Percentiles rank a stretch among this genome's conserved stretches.
Conservation (phyloP, 2,113 vertebrate genomes). For the Jacana jacana region DNA sequence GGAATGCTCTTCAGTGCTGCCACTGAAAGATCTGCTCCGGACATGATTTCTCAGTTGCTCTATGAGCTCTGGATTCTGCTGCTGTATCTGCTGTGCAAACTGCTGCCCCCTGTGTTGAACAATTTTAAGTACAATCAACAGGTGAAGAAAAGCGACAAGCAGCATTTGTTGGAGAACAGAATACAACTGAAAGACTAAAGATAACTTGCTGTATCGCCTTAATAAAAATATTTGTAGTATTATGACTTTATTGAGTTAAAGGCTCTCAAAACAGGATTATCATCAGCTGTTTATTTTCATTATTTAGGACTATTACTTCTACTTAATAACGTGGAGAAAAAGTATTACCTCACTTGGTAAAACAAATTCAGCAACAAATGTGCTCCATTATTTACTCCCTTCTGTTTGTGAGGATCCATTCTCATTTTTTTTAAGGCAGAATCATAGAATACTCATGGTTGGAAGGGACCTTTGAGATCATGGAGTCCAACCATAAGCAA, state of each 20-base stretch:
- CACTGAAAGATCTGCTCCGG: conserved; percentile 93
- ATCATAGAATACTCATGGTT: too few species aligned
- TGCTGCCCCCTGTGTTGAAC: conserved; percentile 88
- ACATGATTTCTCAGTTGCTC: conserved; percentile 97
- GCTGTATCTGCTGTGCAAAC: conserved; percentile 98
- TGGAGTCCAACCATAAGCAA: too few species aligned
- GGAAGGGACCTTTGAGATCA: too few species aligned
- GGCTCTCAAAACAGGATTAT: neutral
- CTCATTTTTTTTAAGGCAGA: neutral
- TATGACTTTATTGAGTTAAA: neutral
- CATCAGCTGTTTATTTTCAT: neutral
- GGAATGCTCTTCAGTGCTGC: conserved; percentile 93
- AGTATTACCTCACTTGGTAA: neutral
- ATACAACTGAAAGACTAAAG: neutral
- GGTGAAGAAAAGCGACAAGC: neutral
- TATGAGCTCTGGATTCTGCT: conserved; percentile 97
- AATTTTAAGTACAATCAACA: conserved; percentile 10
- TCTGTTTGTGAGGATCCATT: neutral
- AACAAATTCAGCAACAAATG: neutral
- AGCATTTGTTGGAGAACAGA: neutral
- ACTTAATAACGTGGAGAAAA: neutral
- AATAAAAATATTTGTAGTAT: neutral
- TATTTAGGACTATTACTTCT: neutral
- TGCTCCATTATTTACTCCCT: neutral
- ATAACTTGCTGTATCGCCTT: neutral